Evolutionary conservation across 2,797 vertebrate genomes (phyloP), one percentile per base, ranked within the genome.

Genomic region (Tangara arthus): DNA sequence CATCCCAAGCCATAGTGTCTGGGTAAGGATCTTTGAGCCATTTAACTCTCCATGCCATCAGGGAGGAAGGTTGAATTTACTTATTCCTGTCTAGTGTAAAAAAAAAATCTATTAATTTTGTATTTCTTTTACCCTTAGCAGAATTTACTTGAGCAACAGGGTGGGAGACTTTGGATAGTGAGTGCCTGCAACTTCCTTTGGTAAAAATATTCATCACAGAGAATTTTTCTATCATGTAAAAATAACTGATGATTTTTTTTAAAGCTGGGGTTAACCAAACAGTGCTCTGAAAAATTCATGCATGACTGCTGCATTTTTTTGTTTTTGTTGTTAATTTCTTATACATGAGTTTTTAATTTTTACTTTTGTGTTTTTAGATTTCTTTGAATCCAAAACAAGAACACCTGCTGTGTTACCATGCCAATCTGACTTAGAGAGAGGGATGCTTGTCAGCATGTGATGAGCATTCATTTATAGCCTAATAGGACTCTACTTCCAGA

Each of bases 391-490:
- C 59, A 77, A 82, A 90, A 41, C 7, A 7, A 79, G 64, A 81
- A 37, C 53, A 73, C 80, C 69, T 84, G 60, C 76, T 82, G 81
- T 87, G 55, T 86, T 91, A n/a, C 56, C 83, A 57, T 89, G 87
- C 35, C 92, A 95, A 87, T 93, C 64, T 59, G 82, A 92, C 56
- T 84, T 91, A 64, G 65, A 89, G 63, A 71, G 35, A 64, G 32
- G 32, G 44, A 44, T 66, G 52, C 89, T 70, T 65, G 57, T 85
- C 82, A 93, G 34, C 50, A 64, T 42, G 27, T 37, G 71, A 89
- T 56, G 32, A 78, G 49, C 76, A 94, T 94, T 95, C 78, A 69
- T 93, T 90, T 91, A 56, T 46, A 94, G n/a, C 49, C 52, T 89
- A 35, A 66, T 68, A 71, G 47, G 59, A 70, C 32, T 90, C n/a